Evolutionary conservation across 2,888 invertebrate species (phyloP), one percentile per base, ranked within the genome.

Genomic region (Metellina segmentata): DNA sequence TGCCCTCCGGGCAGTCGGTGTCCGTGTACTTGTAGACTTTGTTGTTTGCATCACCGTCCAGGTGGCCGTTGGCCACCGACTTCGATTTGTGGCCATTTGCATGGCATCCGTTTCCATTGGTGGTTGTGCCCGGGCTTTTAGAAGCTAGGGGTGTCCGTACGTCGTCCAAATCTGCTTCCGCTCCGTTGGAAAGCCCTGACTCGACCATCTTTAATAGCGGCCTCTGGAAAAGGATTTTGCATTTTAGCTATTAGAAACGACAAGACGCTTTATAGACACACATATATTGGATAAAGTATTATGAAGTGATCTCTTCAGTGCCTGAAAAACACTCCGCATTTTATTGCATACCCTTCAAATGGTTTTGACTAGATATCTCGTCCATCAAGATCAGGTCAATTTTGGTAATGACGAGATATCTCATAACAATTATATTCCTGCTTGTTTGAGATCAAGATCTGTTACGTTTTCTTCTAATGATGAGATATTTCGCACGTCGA

Each of bases 51-150:
- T 90, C 90, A 9, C 77, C 19, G 6, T 85, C 90, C 4, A 81
- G 19, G 71, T 91, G 87, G 20, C 91, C 91, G 20, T 91, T 91
- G 9, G 82, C 71, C 13, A 78, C 75, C 16, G 81, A n/a, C 69
- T 72, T 87, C 8, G 81, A 19, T 8, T 77, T 81, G 49, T 90
- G 90, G 70, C 91, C 91, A 49, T 91, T 91, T 6, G 49, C 49
- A 20, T 87, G 87, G 34, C 72, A 87, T 48, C 91, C 91, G 49
- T 91, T 91, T 6, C 87, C 87, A 72, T 91, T 87, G n/a, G 85
- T 75, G 19, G 77, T 20, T 13, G 19, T 34, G 19, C 20, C 49
- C 5, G 85, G 20, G n/a, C 20, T 85, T 85, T 90, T 90, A 16
- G 61, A 11, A 16, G 82, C 82, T 16, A 87, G 72, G 6, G 91